These are phyloP conservation scores for Chrysotoxum bicinctum DNA, from an alignment of 2,888 invertebrate genomes.

Conservation along the genomic window DNA sequence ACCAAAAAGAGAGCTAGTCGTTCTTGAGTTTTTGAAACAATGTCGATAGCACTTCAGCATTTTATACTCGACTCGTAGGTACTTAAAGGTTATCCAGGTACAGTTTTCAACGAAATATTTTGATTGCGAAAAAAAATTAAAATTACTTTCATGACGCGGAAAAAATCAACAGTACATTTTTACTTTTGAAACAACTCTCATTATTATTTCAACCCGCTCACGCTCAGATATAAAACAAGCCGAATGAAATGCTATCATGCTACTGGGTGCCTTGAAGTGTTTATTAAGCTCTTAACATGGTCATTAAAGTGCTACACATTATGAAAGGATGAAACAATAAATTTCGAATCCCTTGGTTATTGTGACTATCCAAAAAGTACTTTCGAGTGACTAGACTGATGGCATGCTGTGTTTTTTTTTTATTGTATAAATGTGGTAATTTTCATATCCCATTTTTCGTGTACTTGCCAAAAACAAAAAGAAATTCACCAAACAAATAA, in stretches of 20 bases:
- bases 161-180: constrained; percentile 46
- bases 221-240: constrained; percentile 18
- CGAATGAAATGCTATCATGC: not conserved
- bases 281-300: constrained; percentile 70
- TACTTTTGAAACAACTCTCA: constrained; percentile 36
- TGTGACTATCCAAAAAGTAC: constrained; percentile 26
- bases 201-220: constrained; percentile 30
- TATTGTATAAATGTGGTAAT: not conserved
- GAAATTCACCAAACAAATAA: not conserved
- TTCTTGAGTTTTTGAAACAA: not conserved
- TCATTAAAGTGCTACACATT: constrained; percentile 50
- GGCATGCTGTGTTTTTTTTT: constrained; percentile 5
- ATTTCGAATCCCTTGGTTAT: constrained; percentile 50
- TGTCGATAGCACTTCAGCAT: not conserved
- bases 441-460: not conserved
- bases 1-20: not conserved
- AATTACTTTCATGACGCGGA: constrained; percentile 5
- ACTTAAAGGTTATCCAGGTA: not conserved
- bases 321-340: constrained; percentile 43
- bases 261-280: constrained; percentile 58
- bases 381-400: constrained; percentile 30
- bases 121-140: not conserved
- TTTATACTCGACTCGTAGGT: constrained; percentile 22
- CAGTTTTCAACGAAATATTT: not conserved
- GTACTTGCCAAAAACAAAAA: not conserved